Evolutionary conservation across 2,888 invertebrate genomes (phyloP).

Genomic region (Perdita meconis): DNA sequence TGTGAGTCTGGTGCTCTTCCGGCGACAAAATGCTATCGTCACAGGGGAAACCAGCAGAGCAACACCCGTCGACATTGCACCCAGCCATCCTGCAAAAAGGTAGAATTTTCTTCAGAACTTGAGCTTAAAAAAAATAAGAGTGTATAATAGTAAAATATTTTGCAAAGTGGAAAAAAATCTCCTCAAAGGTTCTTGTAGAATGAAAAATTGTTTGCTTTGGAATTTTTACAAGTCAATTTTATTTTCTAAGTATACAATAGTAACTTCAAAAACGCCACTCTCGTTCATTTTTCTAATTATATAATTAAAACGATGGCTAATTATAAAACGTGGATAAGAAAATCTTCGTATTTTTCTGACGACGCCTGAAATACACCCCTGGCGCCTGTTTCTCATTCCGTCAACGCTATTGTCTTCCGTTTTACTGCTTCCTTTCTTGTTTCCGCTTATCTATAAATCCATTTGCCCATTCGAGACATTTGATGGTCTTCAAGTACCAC

Average conservation of each 20-base stretch:
- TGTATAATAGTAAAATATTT: not conserved
- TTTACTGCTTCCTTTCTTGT: not conserved
- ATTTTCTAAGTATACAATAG: too few relatives aligned
- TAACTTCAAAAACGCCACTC: too few relatives aligned
- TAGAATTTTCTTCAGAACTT: constrained; percentile 8
- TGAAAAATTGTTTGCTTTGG: too few relatives aligned
- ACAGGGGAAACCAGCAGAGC: constrained; percentile 93
- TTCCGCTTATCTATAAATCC: not conserved
- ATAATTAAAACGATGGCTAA: too few relatives aligned
- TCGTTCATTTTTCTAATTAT: too few relatives aligned
- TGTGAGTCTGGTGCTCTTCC: constrained; percentile 94
- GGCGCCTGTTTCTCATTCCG: constrained; percentile 45
- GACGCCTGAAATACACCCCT: not conserved
- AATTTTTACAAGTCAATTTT: too few relatives aligned
- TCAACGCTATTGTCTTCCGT: constrained; percentile 23
- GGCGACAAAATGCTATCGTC: constrained; percentile 92
- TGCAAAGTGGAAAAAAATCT: too few relatives aligned
- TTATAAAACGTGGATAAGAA: too few relatives aligned
- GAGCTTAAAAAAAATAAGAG: not conserved
- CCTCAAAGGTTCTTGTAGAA: too few relatives aligned
- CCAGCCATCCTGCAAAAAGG: constrained; percentile 91
- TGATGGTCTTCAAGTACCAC: not conserved
- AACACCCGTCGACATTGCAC: constrained; percentile 91
- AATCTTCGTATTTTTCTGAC: too few relatives aligned
- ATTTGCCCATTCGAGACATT: constrained; percentile 7